Evolutionary conservation across 2,888 invertebrate species (phyloP).

Genomic region (Galeruca laticollis): DNA sequence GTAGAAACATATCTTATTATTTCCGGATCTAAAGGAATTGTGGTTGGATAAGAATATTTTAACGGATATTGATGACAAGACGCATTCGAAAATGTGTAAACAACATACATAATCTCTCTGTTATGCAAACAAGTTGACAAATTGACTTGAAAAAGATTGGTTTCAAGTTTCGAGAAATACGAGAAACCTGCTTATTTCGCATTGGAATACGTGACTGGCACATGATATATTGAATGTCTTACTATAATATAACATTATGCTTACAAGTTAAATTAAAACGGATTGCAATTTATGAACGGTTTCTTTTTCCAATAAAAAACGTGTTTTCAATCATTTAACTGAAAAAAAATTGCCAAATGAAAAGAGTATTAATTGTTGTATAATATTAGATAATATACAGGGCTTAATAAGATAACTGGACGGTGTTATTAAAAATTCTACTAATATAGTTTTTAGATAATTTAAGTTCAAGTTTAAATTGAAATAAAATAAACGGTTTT

Average conservation of each 20-base stretch:
- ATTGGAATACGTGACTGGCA: not conserved
- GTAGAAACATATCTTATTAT: too few species aligned
- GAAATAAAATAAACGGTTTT: too few species aligned
- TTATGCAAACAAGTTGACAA: not conserved
- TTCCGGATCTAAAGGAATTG: too few species aligned
- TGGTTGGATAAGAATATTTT: too few species aligned
- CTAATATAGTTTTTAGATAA: too few species aligned
- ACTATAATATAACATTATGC: not conserved
- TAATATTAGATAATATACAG: too few species aligned
- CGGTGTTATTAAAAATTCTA: too few species aligned
- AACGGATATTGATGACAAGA: not conserved
- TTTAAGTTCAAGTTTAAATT: too few species aligned
- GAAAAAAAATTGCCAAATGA: not conserved
- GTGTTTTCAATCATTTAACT: not conserved
- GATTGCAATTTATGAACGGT: not conserved
- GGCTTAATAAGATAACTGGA: too few species aligned
- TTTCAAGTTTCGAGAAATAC: slow-evolving; percentile 4
- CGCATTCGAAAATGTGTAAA: not conserved
- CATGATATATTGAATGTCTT: slow-evolving; percentile 1
- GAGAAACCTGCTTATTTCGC: slow-evolving; percentile 4
- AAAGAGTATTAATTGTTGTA: too few species aligned
- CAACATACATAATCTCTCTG: not conserved
- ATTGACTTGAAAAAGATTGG: not conserved
- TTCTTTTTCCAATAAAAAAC: not conserved
- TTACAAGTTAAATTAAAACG: not conserved